Conservation (phyloP, 1,140 invertebrate species). For the Globodera ellingtonae region DNA sequence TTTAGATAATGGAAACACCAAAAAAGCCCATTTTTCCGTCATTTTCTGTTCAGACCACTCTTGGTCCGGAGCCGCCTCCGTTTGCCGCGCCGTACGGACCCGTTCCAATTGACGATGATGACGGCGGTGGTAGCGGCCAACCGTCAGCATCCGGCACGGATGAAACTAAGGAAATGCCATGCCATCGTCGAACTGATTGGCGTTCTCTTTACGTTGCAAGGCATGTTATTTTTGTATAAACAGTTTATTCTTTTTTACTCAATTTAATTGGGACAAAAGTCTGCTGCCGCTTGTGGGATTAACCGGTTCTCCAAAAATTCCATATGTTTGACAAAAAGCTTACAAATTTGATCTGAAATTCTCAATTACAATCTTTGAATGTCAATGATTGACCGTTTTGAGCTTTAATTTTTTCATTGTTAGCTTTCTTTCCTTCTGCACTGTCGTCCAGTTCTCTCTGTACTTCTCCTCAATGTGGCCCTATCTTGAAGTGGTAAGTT, state of each 20-base stretch:
- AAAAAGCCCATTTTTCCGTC: background rate
- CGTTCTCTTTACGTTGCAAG: constrained; percentile 40
- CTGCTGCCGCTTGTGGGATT: background rate
- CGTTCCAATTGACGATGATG: background rate
- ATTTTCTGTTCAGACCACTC: background rate
- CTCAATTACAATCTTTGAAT: too few relatives aligned
- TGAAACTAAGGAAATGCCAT: background rate
- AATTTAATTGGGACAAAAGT: too few relatives aligned
- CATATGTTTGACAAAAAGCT: too few relatives aligned
- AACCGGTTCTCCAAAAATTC: too few relatives aligned
- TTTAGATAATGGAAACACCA: too few relatives aligned
- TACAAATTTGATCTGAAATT: too few relatives aligned
- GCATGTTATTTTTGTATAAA: background rate
- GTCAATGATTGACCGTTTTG: too few relatives aligned
- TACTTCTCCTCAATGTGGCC: constrained; percentile 62
- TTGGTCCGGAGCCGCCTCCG: constrained; percentile 22
- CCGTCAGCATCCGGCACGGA: background rate
- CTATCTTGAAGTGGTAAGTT: constrained; percentile 66
- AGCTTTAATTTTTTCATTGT: constrained; percentile 1
- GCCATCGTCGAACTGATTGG: constrained; percentile 27
- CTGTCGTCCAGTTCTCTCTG: constrained; percentile 40
- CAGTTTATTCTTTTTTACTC: too few relatives aligned
- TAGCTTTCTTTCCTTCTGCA: constrained; percentile 41
- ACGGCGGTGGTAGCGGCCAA: background rate
- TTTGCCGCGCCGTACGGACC: constrained; percentile 5